phyloP scores from a whole-genome alignment of 1,140 invertebrate genomes.

The Pseudomyrmex gracilis region DNA sequence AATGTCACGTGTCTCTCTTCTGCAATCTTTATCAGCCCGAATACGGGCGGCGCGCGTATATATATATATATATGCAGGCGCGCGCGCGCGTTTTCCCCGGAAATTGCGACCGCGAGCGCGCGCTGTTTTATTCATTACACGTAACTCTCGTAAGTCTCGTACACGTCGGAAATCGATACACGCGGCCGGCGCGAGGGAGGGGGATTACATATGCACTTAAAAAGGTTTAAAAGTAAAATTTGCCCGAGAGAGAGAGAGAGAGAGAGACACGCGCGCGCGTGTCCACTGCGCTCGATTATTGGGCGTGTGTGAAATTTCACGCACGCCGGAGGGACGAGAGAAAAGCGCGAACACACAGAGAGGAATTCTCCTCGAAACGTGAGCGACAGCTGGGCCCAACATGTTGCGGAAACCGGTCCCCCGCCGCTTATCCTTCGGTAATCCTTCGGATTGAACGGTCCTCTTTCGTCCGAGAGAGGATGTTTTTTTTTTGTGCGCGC shows the following conservation, averaged over 20 bases:
- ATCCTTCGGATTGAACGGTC: conserved; percentile 29
- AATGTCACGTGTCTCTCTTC: conserved; percentile 2
- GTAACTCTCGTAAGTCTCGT: neutral
- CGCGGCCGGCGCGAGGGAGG: neutral
- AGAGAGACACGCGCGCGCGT: neutral
- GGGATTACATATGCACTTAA: conserved; percentile 11
- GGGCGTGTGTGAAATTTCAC: neutral
- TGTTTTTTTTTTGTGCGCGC: neutral
- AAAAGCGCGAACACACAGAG: neutral
- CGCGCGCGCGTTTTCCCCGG: conserved; percentile 2
- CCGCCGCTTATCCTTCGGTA: conserved; percentile 1
- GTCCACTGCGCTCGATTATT: neutral
- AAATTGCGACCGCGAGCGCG: conserved; percentile 23
- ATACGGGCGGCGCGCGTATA: neutral
- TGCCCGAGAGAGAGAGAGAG: neutral
- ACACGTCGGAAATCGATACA: conserved; percentile 41
- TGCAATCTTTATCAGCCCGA: conserved; percentile 27
- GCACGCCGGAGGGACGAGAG: neutral
- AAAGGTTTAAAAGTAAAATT: conserved; percentile 45
- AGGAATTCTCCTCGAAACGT: neutral
- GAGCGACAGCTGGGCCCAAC: conserved; percentile 68
- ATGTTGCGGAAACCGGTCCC: conserved; percentile 54
- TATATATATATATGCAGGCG: neutral
- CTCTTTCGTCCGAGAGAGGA: neutral
- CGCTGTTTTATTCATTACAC: conserved; percentile 53